Evolutionary conservation across 2,888 invertebrate species (phyloP).

Genomic region (Chymomyza caudatula): DNA sequence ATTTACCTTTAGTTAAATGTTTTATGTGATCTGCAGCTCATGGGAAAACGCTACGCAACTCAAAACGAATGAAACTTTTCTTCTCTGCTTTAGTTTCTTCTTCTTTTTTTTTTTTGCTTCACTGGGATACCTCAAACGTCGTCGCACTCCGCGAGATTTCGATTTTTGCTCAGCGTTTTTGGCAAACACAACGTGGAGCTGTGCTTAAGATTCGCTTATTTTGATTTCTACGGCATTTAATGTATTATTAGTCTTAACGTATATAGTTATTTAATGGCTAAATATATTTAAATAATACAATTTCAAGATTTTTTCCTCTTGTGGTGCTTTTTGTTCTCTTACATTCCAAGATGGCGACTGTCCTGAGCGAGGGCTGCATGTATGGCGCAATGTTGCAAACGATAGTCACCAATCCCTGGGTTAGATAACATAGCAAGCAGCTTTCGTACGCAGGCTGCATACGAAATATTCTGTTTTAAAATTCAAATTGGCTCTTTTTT

Average conservation of each 20-base stretch:
- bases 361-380: conserved; percentile 26
- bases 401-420: neutral
- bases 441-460: neutral
- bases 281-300: conserved; percentile 63
- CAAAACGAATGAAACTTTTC: conserved; percentile 34
- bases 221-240: conserved; percentile 38
- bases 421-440: neutral
- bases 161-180: conserved; percentile 45
- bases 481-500: neutral
- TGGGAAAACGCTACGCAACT: conserved; percentile 16
- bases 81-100: conserved; percentile 34
- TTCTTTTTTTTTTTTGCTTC: conserved; percentile 26
- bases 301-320: conserved; percentile 64
- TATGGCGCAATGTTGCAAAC: neutral
- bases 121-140: conserved; percentile 31
- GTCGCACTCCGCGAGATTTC: conserved; percentile 32
- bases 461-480: neutral
- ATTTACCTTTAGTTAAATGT: conserved; percentile 52
- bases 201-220: conserved; percentile 36
- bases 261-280: conserved; percentile 52
- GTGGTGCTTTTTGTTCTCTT: conserved; percentile 58
- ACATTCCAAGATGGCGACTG: conserved; percentile 47
- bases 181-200: conserved; percentile 46
- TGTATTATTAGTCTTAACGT: conserved; percentile 37
- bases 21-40: conserved; percentile 28